These are phyloP conservation scores for Lepus europaeus DNA, from an alignment of 2,113 vertebrate genomes.

Conservation along the genomic window DNA sequence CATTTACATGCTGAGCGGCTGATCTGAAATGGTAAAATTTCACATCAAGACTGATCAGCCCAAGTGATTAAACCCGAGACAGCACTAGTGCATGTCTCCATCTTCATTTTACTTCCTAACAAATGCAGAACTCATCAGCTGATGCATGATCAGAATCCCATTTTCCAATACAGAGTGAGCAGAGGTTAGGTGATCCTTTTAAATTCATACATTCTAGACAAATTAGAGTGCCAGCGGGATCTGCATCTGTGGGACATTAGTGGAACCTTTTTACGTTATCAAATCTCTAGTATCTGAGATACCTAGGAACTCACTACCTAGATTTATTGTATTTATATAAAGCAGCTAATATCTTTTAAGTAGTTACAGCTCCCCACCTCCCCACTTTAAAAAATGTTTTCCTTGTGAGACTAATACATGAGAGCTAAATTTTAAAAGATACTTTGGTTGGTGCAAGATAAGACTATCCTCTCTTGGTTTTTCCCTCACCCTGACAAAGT, in stretches of 20 bases:
- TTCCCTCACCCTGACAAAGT: background rate
- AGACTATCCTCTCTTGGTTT: background rate
- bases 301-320: background rate
- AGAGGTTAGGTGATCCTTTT: constrained; percentile 10
- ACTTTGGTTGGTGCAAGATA: background rate
- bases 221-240: background rate
- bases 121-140: background rate
- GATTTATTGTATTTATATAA: background rate
- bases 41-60: background rate
- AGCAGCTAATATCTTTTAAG: background rate
- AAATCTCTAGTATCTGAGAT: background rate
- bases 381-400: background rate
- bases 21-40: constrained; percentile 43
- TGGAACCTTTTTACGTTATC: background rate
- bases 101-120: constrained; percentile 13
- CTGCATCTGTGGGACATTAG: background rate
- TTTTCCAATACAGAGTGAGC: background rate
- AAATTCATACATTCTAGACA: background rate
- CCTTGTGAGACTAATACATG: background rate
- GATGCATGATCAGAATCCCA: background rate
- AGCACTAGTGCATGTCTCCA: background rate
- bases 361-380: background rate
- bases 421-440: background rate
- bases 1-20: constrained; percentile 19
- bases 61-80: background rate